phyloP scores from a whole-genome alignment of 2,797 vertebrate species.

The Odontamblyopus rebecca region DNA sequence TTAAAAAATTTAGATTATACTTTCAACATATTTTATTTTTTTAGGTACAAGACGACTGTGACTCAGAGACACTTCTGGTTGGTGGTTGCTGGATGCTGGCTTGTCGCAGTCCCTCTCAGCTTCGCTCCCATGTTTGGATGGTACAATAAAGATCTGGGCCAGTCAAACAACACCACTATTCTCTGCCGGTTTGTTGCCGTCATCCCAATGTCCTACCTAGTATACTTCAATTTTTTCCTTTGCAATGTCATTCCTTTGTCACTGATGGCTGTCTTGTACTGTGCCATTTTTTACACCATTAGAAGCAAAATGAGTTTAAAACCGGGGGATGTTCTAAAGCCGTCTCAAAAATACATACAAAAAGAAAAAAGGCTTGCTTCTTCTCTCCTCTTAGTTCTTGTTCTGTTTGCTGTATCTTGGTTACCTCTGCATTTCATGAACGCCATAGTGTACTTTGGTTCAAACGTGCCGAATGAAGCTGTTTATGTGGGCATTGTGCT shows the following conservation, averaged over 20 bases:
- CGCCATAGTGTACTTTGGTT: constrained; percentile 64
- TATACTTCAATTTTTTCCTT: constrained; percentile 82
- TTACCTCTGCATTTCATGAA: constrained; percentile 85
- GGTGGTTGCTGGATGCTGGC: constrained; percentile 81
- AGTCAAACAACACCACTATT: constrained; percentile 25
- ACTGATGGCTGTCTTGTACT: constrained; percentile 81
- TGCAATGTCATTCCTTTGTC: constrained; percentile 80
- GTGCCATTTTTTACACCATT: constrained; percentile 79
- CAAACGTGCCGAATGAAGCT: rapidly evolving
- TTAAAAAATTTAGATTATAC: too few species aligned
- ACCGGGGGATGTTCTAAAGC: constrained; percentile 6
- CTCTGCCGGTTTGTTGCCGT: constrained; percentile 72
- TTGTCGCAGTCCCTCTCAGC: constrained; percentile 77
- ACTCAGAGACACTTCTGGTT: constrained; percentile 75
- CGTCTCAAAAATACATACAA: constrained; percentile 68
- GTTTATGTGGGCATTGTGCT: constrained; percentile 77
- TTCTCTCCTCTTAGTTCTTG: constrained; percentile 83
- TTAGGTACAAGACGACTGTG: constrained; percentile 80
- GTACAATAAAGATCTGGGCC: constrained; percentile 45
- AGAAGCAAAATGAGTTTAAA: constrained; percentile 70
- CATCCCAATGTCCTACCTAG: constrained; percentile 83
- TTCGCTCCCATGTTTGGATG: constrained; percentile 85
- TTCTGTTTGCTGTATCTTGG: constrained; percentile 85
- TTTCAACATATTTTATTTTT: not conserved
- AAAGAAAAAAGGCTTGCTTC: constrained; percentile 82